Conservation (phyloP, 2,113 vertebrate genomes). For the Chamaetylas fuelleborni region DNA sequence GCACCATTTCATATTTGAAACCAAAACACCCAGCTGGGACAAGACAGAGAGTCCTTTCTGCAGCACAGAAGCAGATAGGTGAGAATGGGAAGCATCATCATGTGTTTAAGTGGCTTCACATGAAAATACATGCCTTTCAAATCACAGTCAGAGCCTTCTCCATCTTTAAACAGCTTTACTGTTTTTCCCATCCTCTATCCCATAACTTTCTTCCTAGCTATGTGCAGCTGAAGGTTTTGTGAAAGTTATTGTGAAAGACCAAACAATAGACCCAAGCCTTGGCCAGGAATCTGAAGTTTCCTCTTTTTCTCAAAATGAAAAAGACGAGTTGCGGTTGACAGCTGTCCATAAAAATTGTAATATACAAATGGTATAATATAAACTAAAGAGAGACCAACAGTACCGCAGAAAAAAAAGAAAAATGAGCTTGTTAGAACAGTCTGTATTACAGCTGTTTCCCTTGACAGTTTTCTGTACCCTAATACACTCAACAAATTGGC, state of each 20-base stretch:
- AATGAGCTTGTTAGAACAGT: conserved; percentile 92
- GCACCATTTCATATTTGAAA: background rate
- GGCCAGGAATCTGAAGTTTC: background rate
- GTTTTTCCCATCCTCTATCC: background rate
- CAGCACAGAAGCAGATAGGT: background rate
- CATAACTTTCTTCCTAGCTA: background rate
- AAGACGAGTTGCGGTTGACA: conserved; percentile 72
- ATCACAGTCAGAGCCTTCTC: background rate
- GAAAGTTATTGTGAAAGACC: conserved; percentile 76
- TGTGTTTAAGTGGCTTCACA: background rate
- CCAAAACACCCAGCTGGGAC: background rate
- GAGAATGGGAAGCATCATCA: background rate
- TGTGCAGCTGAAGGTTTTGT: conserved; percentile 41
- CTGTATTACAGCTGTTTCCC: conserved; percentile 80
- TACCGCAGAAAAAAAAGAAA: conserved; percentile 76
- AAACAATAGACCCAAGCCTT: conserved; percentile 53
- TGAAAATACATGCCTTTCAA: background rate
- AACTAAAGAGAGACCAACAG: conserved; percentile 79
- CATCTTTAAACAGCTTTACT: background rate
- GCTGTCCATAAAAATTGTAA: conserved; percentile 80
- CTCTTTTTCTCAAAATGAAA: conserved; percentile 62
- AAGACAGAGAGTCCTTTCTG: background rate
- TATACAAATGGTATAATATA: conserved; percentile 74
- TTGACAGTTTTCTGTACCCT: conserved; percentile 79
- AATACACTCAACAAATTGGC: conserved; percentile 86